phyloP scores from a whole-genome alignment of 2,888 invertebrate genomes.

The Tiphia femorata region DNA sequence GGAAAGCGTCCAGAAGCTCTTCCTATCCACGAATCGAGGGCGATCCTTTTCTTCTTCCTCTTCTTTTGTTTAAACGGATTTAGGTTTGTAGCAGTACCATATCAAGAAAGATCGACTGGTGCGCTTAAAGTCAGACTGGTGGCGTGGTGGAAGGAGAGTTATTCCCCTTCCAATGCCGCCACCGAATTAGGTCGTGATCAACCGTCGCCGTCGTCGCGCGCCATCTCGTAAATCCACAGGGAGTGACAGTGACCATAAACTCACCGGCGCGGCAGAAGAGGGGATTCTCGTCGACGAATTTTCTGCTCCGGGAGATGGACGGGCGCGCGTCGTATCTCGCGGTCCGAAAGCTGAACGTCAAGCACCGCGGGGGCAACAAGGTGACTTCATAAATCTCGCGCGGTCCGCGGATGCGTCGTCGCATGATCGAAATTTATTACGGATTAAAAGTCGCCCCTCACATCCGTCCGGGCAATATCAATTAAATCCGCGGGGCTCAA shows the following conservation, averaged over 20 bases:
- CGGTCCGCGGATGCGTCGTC: too few species aligned
- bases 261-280: too few species aligned
- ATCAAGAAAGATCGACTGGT: too few species aligned
- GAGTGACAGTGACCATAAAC: slow-evolving; percentile 38
- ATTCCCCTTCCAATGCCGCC: too few species aligned
- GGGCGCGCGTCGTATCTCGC: too few species aligned
- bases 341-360: slow-evolving; percentile 27
- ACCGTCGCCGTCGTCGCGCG: background rate
- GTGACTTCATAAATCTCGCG: slow-evolving; percentile 61
- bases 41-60: too few species aligned
- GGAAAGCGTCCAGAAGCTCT: too few species aligned
- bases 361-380: background rate
- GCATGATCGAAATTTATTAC: slow-evolving; percentile 63
- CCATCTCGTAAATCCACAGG: slow-evolving; percentile 35
- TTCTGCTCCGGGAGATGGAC: slow-evolving; percentile 26
- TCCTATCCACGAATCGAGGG: too few species aligned
- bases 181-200: slow-evolving; percentile 35
- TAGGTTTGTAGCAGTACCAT: too few species aligned
- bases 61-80: too few species aligned
- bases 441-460: slow-evolving; percentile 53
- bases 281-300: slow-evolving; percentile 18
- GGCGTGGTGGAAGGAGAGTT: too few species aligned
- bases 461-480: slow-evolving; percentile 55
- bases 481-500: slow-evolving; percentile 52
- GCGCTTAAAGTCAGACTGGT: too few species aligned